Base-by-base conservation (phyloP, 2,797 vertebrate species). In the Meda fulgida region DNA sequence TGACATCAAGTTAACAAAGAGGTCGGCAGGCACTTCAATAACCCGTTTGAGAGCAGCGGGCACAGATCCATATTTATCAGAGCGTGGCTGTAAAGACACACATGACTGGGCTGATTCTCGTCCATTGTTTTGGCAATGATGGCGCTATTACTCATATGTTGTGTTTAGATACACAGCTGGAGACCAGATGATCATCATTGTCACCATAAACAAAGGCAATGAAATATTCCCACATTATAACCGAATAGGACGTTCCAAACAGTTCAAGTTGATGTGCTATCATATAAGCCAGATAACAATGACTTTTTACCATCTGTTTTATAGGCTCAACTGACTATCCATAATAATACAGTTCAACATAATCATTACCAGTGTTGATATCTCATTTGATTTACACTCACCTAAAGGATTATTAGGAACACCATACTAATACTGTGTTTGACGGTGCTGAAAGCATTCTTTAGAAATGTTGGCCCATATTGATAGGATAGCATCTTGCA, bases 101-200 rank as follows among this genome's bases (percentile, higher is more conserved):
- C 80, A 72, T 87, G 84, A 48, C 58, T 67, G 78, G 40, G 19
- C 63, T 26, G 29, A 46, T 36, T 48, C 23, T 77, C 16, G 13
- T 58, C 43, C 78, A 76, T 65, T 72, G 84, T 90, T 87, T 85
- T 76, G 69, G 79, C 81, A 83, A 89, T 86, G 82, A 88, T 81
- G 53, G n/a, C 26, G 9, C 79, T 85, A 85, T 88, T 89, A 80
- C 85, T 89, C 86, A 87, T 71, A 76, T 72, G 71, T 80, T 85
- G 83, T 86, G 79, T 84, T 84, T 58, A 66, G 31, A 87, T 83
- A 73, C 70, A 21, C 89, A 89, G 81, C 85, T 90, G 85, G 77
- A 72, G 67, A 70, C 48, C 83, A 86, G 85, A 89, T 85, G 86
- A 87, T 88, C 81, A 69, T 77, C 65, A 79, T n/a, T 84, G 85